phyloP scores from a whole-genome alignment of 2,113 vertebrate genomes.

The Ctenomys sociabilis region DNA sequence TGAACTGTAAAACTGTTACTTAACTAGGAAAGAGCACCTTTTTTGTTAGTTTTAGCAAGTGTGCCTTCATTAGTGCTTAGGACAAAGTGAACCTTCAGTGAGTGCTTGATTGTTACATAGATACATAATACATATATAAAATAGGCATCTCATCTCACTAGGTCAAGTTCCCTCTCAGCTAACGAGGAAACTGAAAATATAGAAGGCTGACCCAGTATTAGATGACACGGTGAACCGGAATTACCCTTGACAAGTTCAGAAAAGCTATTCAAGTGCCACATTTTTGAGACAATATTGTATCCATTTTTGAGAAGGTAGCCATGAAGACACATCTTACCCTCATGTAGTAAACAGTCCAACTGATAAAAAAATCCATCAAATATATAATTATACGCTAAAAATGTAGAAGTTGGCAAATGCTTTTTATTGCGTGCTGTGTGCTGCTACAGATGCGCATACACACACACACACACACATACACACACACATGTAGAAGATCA shows the following conservation, averaged over 20 bases:
- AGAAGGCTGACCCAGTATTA: background rate
- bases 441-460: too few species aligned
- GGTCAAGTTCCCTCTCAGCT: conserved; percentile 19
- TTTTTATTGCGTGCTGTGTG: background rate
- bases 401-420: background rate
- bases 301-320: background rate
- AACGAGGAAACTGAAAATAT: conserved; percentile 40
- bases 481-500: background rate
- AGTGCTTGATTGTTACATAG: conserved; percentile 39
- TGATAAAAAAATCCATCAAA: background rate
- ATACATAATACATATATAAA: background rate
- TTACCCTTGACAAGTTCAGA: conserved; percentile 8
- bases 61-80: background rate
- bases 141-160: background rate
- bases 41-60: conserved; percentile 14
- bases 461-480: background rate
- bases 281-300: background rate
- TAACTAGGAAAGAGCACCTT: background rate
- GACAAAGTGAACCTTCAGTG: conserved; percentile 9
- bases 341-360: background rate
- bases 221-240: conserved; percentile 1
- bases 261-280: background rate
- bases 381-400: background rate
- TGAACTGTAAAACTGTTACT: background rate
- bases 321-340: background rate